Conservation (phyloP, 2,888 invertebrate species). For the Sphinx pinastri region DNA sequence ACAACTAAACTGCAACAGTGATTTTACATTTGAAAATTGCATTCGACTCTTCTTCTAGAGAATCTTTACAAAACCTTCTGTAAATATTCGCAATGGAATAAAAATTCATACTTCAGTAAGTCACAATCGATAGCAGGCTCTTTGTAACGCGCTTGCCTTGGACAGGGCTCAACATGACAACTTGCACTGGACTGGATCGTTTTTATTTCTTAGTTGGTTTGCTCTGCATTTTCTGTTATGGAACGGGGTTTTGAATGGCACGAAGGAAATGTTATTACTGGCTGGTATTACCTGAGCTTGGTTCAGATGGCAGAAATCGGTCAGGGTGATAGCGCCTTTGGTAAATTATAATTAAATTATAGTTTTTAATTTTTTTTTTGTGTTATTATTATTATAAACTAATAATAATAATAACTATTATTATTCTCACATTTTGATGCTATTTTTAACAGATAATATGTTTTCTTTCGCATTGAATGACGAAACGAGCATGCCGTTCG, state of each 20-base stretch:
- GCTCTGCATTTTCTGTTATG: conserved; percentile 1
- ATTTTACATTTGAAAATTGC: conserved; percentile 26
- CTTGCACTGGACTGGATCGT: not conserved
- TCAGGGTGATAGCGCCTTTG: not conserved
- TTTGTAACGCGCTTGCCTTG: conserved; percentile 31
- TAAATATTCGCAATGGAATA: conserved; percentile 33
- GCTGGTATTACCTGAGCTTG: too few relatives aligned
- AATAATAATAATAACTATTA: too few relatives aligned
- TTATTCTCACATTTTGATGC: too few relatives aligned
- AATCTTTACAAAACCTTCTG: conserved; percentile 32
- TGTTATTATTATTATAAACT: too few relatives aligned
- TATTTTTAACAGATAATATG: too few relatives aligned
- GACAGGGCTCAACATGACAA: conserved; percentile 15
- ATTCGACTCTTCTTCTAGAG: conserved; percentile 27
- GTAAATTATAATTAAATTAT: too few relatives aligned
- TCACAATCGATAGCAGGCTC: conserved; percentile 29
- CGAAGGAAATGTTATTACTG: too few relatives aligned
- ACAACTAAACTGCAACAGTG: conserved; percentile 9
- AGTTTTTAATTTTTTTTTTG: too few relatives aligned
- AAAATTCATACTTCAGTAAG: conserved; percentile 35
- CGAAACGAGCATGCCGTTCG: too few relatives aligned
- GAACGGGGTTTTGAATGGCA: not conserved
- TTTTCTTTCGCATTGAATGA: too few relatives aligned
- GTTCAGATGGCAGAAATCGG: not conserved
- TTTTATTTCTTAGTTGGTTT: conserved; percentile 8